Evolutionary conservation across 37 sponge, comb jelly and placozoan species (phyloP).

Genomic region (Chondrosia reniformis): DNA sequence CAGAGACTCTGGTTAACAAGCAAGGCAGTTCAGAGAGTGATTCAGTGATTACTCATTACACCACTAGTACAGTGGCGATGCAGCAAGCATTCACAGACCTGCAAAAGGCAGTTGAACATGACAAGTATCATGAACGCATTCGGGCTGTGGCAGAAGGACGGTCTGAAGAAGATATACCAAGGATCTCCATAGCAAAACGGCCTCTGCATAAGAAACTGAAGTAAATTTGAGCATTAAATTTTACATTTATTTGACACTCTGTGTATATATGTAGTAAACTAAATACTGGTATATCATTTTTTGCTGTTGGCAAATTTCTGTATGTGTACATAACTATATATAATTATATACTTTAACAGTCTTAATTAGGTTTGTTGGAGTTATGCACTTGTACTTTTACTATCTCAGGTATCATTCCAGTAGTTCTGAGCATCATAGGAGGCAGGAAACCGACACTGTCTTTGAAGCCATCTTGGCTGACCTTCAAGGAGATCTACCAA

Average conservation of each 20-base stretch:
- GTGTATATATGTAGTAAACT: not conserved
- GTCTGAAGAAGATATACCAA: conserved; percentile 11
- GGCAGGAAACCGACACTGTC: conserved; percentile 46
- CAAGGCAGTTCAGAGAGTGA: not conserved
- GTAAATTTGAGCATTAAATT: not conserved
- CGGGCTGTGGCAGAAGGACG: not conserved
- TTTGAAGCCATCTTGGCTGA: conserved; percentile 51
- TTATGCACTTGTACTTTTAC: not conserved
- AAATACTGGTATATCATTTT: not conserved
- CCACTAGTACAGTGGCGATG: conserved; percentile 22
- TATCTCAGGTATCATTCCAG: not conserved
- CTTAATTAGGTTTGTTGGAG: not conserved
- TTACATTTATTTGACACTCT: not conserved
- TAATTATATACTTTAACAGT: not conserved
- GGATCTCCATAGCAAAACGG: conserved; percentile 13
- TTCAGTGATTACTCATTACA: conserved; percentile 4
- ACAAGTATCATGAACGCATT: conserved; percentile 2
- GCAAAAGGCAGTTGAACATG: not conserved
- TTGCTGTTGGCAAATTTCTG: not conserved
- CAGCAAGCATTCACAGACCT: conserved; percentile 14
- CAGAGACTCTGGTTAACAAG: not conserved
- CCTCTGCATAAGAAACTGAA: conserved; percentile 9
- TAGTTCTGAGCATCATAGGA: not conserved
- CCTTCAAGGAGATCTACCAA: conserved; percentile 13
- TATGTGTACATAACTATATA: not conserved